Conservation (phyloP, 2,888 invertebrate species). For the Lottia scabra region DNA sequence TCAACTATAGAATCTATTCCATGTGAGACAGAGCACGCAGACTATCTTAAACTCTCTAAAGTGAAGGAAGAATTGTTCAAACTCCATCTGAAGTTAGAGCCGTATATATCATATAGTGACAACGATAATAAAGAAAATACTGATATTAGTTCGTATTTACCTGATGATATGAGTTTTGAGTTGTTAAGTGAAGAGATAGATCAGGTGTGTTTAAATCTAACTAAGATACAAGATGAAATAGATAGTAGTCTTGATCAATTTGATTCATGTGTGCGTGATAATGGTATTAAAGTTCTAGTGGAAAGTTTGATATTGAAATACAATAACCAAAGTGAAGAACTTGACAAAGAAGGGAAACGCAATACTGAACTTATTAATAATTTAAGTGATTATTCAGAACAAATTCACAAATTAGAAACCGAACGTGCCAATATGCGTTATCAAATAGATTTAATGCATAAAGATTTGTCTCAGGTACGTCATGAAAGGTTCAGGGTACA, state of each 20-base stretch:
- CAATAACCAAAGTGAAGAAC: slow-evolving; percentile 17
- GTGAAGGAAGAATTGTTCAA: slow-evolving; percentile 24
- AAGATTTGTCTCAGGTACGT: slow-evolving; percentile 21
- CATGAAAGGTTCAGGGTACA: slow-evolving; percentile 28
- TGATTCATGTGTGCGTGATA: neutral
- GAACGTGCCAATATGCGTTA: slow-evolving; percentile 32
- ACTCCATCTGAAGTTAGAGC: slow-evolving; percentile 28
- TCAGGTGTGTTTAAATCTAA: slow-evolving; percentile 9
- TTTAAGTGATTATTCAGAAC: slow-evolving; percentile 45
- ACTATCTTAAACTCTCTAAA: slow-evolving; percentile 13
- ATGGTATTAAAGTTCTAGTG: slow-evolving; percentile 9
- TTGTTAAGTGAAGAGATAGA: slow-evolving; percentile 23
- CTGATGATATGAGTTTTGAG: slow-evolving; percentile 29
- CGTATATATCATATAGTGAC: slow-evolving; percentile 10
- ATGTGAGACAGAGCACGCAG: slow-evolving; percentile 7
- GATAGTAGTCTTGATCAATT: neutral
- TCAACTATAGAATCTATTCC: slow-evolving; percentile 9
- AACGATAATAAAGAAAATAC: neutral
- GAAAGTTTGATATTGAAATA: slow-evolving; percentile 9
- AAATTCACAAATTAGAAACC: slow-evolving; percentile 45
- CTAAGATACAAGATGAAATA: slow-evolving; percentile 13
- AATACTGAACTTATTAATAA: slow-evolving; percentile 26
- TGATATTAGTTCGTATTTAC: slow-evolving; percentile 3
- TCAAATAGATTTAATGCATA: slow-evolving; percentile 18
- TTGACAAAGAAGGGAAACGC: neutral